phyloP scores from a whole-genome alignment of 2,888 invertebrate genomes.

The Panzeria rudis region DNA sequence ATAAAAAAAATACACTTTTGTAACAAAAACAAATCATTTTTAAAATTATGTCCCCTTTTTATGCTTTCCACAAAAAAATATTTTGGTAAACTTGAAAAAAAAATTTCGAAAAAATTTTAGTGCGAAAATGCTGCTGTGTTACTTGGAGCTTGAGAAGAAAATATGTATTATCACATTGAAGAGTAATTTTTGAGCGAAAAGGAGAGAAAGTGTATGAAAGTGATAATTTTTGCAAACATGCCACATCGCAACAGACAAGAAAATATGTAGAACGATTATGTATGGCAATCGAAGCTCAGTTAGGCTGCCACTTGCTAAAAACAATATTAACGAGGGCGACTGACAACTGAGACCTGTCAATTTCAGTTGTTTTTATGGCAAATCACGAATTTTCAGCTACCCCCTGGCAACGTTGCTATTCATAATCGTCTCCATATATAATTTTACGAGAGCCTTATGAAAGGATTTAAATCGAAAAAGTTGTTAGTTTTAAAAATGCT shows the following conservation, averaged over 20 bases:
- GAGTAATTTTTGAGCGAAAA: slow-evolving; percentile 18
- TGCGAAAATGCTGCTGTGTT: slow-evolving; percentile 66
- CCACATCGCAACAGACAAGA: slow-evolving; percentile 50
- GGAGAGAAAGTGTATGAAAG: neutral
- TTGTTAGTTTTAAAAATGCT: slow-evolving; percentile 44
- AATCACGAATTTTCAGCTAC: too few species aligned
- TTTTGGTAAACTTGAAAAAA: slow-evolving; percentile 22
- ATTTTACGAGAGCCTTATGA: slow-evolving; percentile 45
- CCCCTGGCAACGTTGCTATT: too few species aligned
- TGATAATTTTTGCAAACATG: slow-evolving; percentile 52
- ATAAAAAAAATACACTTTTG: neutral
- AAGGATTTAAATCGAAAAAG: slow-evolving; percentile 7
- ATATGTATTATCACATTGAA: slow-evolving; percentile 19
- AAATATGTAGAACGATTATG: neutral
- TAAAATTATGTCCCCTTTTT: slow-evolving; percentile 70
- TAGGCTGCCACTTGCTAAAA: too few species aligned
- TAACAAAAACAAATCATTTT: slow-evolving; percentile 67
- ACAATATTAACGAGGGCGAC: too few species aligned
- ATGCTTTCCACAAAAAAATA: neutral
- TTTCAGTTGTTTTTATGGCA: too few species aligned
- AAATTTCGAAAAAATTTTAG: slow-evolving; percentile 10
- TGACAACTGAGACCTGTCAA: too few species aligned
- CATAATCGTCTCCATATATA: neutral
- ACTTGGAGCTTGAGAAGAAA: slow-evolving; percentile 25
- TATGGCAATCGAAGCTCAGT: too few species aligned